These are phyloP conservation scores for Casuarius casuarius DNA, from an alignment of 2,113 vertebrate species.

Conservation along the genomic window DNA sequence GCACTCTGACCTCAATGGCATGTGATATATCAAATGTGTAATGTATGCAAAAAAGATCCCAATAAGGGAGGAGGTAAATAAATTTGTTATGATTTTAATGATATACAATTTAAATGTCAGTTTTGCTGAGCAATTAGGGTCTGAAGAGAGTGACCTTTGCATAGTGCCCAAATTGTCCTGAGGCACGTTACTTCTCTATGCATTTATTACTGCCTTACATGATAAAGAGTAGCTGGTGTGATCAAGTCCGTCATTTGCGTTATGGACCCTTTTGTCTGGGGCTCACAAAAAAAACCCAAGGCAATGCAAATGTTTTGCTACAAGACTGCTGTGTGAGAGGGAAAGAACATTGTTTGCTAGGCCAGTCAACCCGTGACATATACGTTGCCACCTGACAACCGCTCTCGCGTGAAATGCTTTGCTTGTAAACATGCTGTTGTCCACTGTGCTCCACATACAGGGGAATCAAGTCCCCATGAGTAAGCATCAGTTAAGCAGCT, in stretches of 20 bases:
- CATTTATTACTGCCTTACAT: constrained; percentile 57
- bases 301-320: not conserved
- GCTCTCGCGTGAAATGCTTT: not conserved
- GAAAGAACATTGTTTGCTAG: not conserved
- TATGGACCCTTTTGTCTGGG: not conserved
- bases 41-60: constrained; percentile 72
- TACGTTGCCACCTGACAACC: not conserved
- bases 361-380: not conserved
- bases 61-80: constrained; percentile 60
- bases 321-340: not conserved
- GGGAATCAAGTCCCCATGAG: not conserved
- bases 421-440: not conserved
- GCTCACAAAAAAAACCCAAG: constrained; percentile 16
- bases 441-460: accelerated
- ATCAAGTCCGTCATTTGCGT: constrained; percentile 12
- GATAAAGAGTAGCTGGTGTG: constrained; percentile 23
- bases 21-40: constrained; percentile 52
- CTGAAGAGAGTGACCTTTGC: constrained; percentile 73
- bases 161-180: constrained; percentile 58
- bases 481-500: not conserved
- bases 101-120: constrained; percentile 79
- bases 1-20: constrained; percentile 61
- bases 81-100: constrained; percentile 73
- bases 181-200: constrained; percentile 59
- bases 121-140: constrained; percentile 72